Base-by-base conservation (phyloP, 1,140 invertebrate species). In the Teleopsis dalmanni region DNA sequence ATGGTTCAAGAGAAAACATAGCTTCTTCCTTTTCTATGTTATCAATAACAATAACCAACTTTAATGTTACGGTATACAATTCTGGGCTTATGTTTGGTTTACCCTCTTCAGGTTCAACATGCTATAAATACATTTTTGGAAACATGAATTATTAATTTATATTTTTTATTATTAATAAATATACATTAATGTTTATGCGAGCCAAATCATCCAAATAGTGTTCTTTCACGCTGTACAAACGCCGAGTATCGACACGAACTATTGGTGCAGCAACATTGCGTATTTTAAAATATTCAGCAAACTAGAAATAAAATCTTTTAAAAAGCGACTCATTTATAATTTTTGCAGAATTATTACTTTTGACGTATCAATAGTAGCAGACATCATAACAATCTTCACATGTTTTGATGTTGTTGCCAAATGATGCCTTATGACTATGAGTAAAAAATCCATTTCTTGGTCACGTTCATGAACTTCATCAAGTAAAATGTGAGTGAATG, bases 391-490 rank as follows among this genome's bases (percentile, higher is more conserved):
- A 1, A 94, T 77, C 70, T 87, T 91, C 0, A 88, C 83, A 38
- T 74, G 71, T 3, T 75, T 72, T 0, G 83, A 84, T 55, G 85
- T 85, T 1, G 80, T 81, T 33, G 78, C 77, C n/a, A 94, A 62
- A 13, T 95, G 71, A 43, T 87, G 88, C 48, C 85, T 81, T 1
- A 98, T 77, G 11, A 97, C 73, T 14, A 96, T 76, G 7, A 99
- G 64, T 4, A 97, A 72, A 65, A 99, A 95, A 58, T 87, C 85
- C 77, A 92, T 91, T 48, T 98, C 91, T 65, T 90, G 81, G 62
- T 94, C 88, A 18, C 96, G 76, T 74, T 99, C 95, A 66, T 99
- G 96, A 16, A 99, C 85, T 71, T 96, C 90, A 72, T 94, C 94
- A 7, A 99, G 73, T 58, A 99, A 85, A 37, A 99, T 81, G 69